Base-by-base conservation (phyloP, 2,888 invertebrate genomes). In the Orthosia gothica region DNA sequence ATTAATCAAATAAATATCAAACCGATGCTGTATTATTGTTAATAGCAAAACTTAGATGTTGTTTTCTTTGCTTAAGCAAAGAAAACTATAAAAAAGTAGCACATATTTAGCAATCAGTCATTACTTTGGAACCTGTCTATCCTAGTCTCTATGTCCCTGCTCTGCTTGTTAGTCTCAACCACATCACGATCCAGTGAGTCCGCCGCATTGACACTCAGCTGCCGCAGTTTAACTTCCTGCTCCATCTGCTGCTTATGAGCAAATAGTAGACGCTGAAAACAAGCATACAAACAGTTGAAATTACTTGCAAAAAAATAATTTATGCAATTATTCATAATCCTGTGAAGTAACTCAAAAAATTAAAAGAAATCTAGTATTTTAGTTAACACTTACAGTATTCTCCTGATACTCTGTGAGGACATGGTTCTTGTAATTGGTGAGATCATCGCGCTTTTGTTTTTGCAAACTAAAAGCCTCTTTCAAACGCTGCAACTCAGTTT, bases 171-270 rank as follows among this genome's bases (percentile, higher is more conserved):
- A 62, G 95, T 94, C 57, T 97, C 91, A n/a, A 92, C 83, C 16
- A 95, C 88, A 74, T 97, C 97, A 79, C 97, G 93, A 0, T 94
- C 93, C 7, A 97, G 91, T 20, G 94, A 89, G 4, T 96, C 96
- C 1, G 94, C 95, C 89, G 93, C 96, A 88, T 90, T 97, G 84
- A 89, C 93, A 26, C 93, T 95, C 77, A 94, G 88, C 90, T 94
- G 97, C 81, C 93, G 97, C 92, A 94, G 95, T 91, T 98, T 97
- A 64, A 97, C 97, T 92, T 98, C 98, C 65, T 97, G 97, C 77
- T 98, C 97, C 74, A 98, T 91, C 90, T 98, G 98, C 71, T 97
- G 97, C 81, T 97, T 97, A 84, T 98, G 97, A 0, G 98, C 97
- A 67, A 97, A 97, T 63, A 98, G 93, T 13, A 98, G 94, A 88